Evolutionary conservation across 2,888 invertebrate species (phyloP), one percentile per base, ranked within the genome.

Genomic region (Ophion ventricosus): DNA sequence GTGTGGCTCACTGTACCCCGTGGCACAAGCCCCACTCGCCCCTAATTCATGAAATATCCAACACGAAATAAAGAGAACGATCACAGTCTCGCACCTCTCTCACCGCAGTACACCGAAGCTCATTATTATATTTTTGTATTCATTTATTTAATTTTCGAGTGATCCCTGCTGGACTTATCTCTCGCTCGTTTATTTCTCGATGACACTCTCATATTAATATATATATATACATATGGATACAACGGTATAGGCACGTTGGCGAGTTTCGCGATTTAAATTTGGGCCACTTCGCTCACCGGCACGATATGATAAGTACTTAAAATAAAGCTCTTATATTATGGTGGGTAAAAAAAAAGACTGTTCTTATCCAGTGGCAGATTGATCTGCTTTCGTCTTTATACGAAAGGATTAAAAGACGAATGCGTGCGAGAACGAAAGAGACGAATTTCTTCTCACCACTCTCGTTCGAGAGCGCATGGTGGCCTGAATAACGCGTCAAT

Each of bases 91-190:
- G 49, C 17, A 49, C 49, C 17, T 49, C 14, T 11, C 2, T 49
- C 17, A 49, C 57, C 25, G 40, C 56, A 25, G 14, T 67, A 72
- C 26, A 25, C 67, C 54, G 40, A 26, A 23, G 66, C 66, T 83
- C 77, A 57, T 84, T 83, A 63, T 57, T 40, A 49, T n/a, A n/a
- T 67, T 63, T 75, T 43, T 59, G 73, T 80, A 84, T 84, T 83
- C 73, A 69, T 64, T 63, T 61, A 49, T 49, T 49, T 17, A 49
- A 49, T 17, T 4, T 49, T 17, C 49, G 49, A 49, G 17, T 17
- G 49, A 49, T 49, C 14, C 14, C 14, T 17, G 49, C 14, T 49
- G 3, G 49, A 49, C 49, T 49, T 49, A 49, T 49, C 49, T 49
- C 49, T 14, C 49, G 3, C 49, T 49, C 49, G 17, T 49, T 49